Base-by-base conservation (phyloP, 2,797 vertebrate species). In the Hippoglossus hippoglossus region DNA sequence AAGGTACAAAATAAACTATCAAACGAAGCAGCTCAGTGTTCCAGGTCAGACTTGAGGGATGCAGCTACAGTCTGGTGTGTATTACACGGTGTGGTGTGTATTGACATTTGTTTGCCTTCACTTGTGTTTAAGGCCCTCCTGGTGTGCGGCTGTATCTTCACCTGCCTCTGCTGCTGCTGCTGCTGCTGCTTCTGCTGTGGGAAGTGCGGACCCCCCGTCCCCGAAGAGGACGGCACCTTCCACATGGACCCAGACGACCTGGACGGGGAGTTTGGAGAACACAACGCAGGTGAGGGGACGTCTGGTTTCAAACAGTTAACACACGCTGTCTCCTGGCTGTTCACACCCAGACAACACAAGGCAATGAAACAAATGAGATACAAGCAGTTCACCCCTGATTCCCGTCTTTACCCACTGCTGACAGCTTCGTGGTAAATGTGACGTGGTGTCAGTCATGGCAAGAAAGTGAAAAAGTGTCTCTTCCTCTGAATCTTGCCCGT, bases 141-240 rank as follows among this genome's bases (percentile, higher is more conserved):
- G 2, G 46, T 90, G 28, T 95, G 95, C 77, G 95, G 94, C 0
- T 22, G 89, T 0, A n/a, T 94, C 2, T 85, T 95, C 71, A 96
- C 96, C 25, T 95, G 96, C 76, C 97, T 96, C 82, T 98, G 95
- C 51, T 97, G 96, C 25, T 96, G 91, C 63, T 95, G 92, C 76
- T 96, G 96, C 84, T 61, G 59, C 44, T 98, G 97, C 65, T 97
- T 85, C 76, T 96, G 94, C 78, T 99, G 97, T 0, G 97, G 97
- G 19, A 87, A 72, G 0, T 96, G 95, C 62, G 91, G 77, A 49
- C 49, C 86, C 0, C 63, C 93, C 0, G 80, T 92, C 12, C 0
- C 18, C 3, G 94, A 95, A 0, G 92, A 93, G 0, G 94, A 94
- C 0, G 12, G 80, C 0, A 57, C 49, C 21, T 16, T 46, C 46